Base-by-base conservation (phyloP, 2,888 invertebrate species). In the Eupithecia subumbrata region DNA sequence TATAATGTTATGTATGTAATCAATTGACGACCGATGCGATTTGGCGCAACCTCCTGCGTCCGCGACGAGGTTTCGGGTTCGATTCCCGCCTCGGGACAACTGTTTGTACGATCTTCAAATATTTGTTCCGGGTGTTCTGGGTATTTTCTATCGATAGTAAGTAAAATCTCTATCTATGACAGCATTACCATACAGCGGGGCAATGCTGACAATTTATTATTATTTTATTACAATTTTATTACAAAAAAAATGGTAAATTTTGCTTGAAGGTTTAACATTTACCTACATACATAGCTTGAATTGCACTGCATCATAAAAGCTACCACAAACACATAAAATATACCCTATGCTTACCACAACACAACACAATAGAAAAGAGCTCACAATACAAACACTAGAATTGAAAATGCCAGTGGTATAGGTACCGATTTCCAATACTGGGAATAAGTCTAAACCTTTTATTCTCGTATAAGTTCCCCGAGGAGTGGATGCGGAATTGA, bases 401-500 rank as follows among this genome's bases (percentile, higher is more conserved):
- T 76, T 76, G 73, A 76, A 76, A 69, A 72, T 63, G 37, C 34
- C 56, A 56, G 69, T 34, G 56, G 72, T 43, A 75, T 69, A 30
- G 30, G 30, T 30, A 69, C 40, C 52, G 30, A 60, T 74, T 74
- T 66, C 69, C 75, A 77, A 74, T 78, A 60, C 40, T 18, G 37
- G 72, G 25, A 37, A 56, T 73, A 75, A 40, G 73, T 72, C 66
- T 60, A 66, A 75, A 72, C 70, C 67, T 72, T 71, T 74, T 78
- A 72, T 76, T 76, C 71, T 72, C 70, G 67, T 72, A 70, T 71
- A 72, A 66, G 67, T 74, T 78, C 63, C 72, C 48, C 48, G 34
- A 76, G 64, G 67, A 74, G 72, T 66, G 74, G 71, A 71, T 66
- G 72, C 45, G 60, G 56, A 74, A 74, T 77, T 77, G 76, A 77